phyloP scores from a whole-genome alignment of 2,797 vertebrate species.

The Cottoperca gobio region DNA sequence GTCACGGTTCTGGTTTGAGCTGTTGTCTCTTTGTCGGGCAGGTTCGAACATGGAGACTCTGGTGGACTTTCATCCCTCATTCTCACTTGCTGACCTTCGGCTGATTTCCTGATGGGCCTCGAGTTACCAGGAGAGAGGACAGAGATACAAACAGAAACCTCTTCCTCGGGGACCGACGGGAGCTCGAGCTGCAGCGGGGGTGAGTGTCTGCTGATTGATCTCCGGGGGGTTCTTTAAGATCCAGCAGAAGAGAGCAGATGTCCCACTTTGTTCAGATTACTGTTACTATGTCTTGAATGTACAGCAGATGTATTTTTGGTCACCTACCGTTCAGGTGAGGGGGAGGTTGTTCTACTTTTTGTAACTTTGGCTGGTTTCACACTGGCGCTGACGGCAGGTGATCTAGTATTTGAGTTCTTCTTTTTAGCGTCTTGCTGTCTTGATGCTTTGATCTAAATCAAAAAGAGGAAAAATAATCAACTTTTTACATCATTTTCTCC shows the following conservation, averaged over 20 bases:
- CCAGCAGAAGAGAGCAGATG: constrained; percentile 11
- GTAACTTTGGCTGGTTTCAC: constrained; percentile 75
- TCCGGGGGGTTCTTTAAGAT: constrained; percentile 61
- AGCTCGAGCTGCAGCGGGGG: constrained; percentile 76
- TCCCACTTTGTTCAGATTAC: constrained; percentile 8
- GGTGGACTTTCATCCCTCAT: constrained; percentile 48
- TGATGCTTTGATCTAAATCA: constrained; percentile 75
- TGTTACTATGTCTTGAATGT: background rate
- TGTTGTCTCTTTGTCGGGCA: constrained; percentile 12
- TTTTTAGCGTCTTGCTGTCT: constrained; percentile 39
- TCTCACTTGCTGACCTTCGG: constrained; percentile 76
- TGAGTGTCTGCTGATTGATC: constrained; percentile 65
- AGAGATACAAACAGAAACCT: constrained; percentile 43
- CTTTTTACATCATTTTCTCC: background rate
- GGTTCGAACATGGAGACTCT: constrained; percentile 24
- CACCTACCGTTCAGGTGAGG: constrained; percentile 86
- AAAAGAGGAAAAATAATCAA: background rate
- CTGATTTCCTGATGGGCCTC: constrained; percentile 82
- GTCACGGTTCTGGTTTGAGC: constrained; percentile 29
- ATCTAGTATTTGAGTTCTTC: constrained; percentile 60
- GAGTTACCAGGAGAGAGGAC: constrained; percentile 60
- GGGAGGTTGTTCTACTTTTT: constrained; percentile 80
- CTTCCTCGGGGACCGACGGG: constrained; percentile 80
- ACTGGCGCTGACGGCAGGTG: constrained; percentile 59
- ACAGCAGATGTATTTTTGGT: background rate